Evolutionary conservation across 2,888 invertebrate species (phyloP).

Genomic region (Acronicta leporina): DNA sequence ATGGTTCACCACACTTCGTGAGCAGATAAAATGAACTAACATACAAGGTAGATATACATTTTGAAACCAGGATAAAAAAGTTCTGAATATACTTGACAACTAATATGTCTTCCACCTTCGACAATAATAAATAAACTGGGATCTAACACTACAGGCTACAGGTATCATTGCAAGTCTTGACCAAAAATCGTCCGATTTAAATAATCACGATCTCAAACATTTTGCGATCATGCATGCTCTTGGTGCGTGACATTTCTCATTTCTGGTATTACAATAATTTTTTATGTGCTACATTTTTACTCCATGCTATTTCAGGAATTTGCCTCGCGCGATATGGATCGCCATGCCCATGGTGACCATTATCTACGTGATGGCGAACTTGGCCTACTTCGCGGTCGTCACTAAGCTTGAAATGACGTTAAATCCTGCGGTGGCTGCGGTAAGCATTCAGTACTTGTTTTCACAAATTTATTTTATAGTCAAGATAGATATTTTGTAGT

Average conservation of each 20-base stretch:
- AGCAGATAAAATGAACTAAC: slow-evolving; percentile 2
- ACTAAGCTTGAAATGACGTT: slow-evolving; percentile 94
- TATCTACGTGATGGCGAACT: slow-evolving; percentile 96
- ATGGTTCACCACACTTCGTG: not conserved
- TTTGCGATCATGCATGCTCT: slow-evolving; percentile 1
- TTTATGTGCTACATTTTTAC: slow-evolving; percentile 41
- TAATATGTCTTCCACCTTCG: too few species aligned
- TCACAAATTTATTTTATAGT: not conserved
- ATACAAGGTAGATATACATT: not conserved
- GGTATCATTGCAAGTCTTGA: not conserved
- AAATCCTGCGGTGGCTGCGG: slow-evolving; percentile 96
- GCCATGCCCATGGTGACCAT: slow-evolving; percentile 96
- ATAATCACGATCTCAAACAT: not conserved
- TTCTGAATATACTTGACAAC: too few species aligned
- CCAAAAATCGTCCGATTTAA: not conserved
- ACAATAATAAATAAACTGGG: too few species aligned
- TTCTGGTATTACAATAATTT: slow-evolving; percentile 30
- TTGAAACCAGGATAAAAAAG: not conserved
- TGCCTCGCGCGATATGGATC: slow-evolving; percentile 98
- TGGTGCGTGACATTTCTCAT: slow-evolving; percentile 16
- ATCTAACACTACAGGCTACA: not conserved
- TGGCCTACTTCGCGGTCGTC: slow-evolving; percentile 97
- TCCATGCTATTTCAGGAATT: slow-evolving; percentile 91
- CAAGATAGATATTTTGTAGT: too few species aligned
- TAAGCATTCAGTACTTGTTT: slow-evolving; percentile 88